phyloP scores from a whole-genome alignment of 1,140 invertebrate species.

The Araneus ventricosus region DNA sequence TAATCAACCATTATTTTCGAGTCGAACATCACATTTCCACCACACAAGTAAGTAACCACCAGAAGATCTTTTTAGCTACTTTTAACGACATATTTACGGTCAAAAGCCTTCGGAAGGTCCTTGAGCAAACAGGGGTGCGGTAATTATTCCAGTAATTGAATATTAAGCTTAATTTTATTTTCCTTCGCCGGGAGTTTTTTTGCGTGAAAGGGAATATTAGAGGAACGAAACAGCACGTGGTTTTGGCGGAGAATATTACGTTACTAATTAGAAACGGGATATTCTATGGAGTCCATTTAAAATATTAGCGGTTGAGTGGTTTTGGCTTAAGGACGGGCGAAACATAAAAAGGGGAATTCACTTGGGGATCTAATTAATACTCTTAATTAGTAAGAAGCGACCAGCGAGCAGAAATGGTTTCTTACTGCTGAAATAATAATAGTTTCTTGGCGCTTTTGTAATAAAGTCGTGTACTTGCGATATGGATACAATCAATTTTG shows the following conservation, averaged over 20 bases:
- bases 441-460: too few relatives aligned
- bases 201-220: neutral
- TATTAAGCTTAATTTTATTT: slow-evolving; percentile 27
- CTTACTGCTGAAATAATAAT: neutral
- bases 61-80: neutral
- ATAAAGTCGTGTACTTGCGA: too few relatives aligned
- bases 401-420: neutral
- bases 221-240: neutral
- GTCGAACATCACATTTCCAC: too few relatives aligned
- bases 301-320: slow-evolving; percentile 15
- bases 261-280: slow-evolving; percentile 9
- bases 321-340: neutral
- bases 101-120: neutral
- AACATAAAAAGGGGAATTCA: neutral
- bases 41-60: too few relatives aligned
- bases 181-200: neutral
- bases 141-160: slow-evolving; percentile 26
- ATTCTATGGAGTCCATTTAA: neutral
- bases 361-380: neutral
- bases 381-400: neutral
- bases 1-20: too few relatives aligned
- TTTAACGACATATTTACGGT: neutral
- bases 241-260: slow-evolving; percentile 5
- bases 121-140: neutral
- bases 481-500: too few relatives aligned